phyloP scores from a whole-genome alignment of 2,888 invertebrate species.

The Acrobasis suavella region DNA sequence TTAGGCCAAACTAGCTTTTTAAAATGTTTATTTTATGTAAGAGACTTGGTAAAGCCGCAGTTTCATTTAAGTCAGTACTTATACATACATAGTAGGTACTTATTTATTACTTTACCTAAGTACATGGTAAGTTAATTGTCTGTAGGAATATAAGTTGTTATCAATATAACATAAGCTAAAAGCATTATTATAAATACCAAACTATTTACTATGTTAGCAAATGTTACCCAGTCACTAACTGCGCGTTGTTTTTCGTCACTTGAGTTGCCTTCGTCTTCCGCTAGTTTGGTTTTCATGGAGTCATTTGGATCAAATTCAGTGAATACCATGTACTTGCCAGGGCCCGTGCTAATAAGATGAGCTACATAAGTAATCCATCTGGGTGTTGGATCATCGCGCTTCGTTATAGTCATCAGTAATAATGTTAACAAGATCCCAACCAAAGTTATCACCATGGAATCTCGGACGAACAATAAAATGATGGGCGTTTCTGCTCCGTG shows the following conservation, averaged over 20 bases:
- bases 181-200: constrained; percentile 53
- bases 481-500: constrained; percentile 83
- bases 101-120: not conserved
- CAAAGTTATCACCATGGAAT: constrained; percentile 70
- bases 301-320: constrained; percentile 70
- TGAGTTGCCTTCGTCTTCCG: constrained; percentile 46
- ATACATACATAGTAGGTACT: not conserved
- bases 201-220: constrained; percentile 67
- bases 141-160: constrained; percentile 62
- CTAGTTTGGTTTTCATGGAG: constrained; percentile 46
- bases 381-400: constrained; percentile 54
- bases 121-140: constrained; percentile 37
- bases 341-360: constrained; percentile 56
- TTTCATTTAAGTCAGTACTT: no score
- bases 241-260: constrained; percentile 41
- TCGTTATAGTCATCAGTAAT: constrained; percentile 58
- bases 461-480: constrained; percentile 70
- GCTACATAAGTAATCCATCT: constrained; percentile 58
- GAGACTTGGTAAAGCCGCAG: no score
- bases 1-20: no score
- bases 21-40: no score
- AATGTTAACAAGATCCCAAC: constrained; percentile 62
- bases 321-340: constrained; percentile 68
- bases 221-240: constrained; percentile 64
- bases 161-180: constrained; percentile 62